phyloP scores from a whole-genome alignment of 2,888 invertebrate genomes.

The Leptura quadrifasciata region DNA sequence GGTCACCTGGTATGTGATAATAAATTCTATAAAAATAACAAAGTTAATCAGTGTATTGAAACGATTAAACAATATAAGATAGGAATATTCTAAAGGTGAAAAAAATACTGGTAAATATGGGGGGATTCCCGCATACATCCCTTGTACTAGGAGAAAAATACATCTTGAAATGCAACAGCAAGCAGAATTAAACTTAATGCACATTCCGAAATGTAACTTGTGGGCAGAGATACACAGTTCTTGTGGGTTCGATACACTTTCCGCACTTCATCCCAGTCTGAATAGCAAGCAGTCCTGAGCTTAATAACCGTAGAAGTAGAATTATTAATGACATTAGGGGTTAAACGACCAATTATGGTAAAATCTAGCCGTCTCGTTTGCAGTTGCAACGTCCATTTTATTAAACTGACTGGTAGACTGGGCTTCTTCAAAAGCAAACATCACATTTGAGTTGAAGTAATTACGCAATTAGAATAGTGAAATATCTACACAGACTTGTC shows the following conservation, averaged over 20 bases:
- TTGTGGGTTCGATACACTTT: neutral
- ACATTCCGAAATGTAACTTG: neutral
- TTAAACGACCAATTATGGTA: slow-evolving; percentile 18
- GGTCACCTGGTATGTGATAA: too few species aligned
- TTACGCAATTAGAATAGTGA: slow-evolving; percentile 32
- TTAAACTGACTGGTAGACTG: slow-evolving; percentile 23
- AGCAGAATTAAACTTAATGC: neutral
- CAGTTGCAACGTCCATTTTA: slow-evolving; percentile 25
- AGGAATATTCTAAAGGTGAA: too few species aligned
- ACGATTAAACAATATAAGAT: too few species aligned
- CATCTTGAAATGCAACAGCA: neutral
- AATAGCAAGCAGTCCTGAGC: neutral
- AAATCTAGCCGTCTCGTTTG: slow-evolving; percentile 26
- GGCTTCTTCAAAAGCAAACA: slow-evolving; percentile 19
- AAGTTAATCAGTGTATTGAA: too few species aligned
- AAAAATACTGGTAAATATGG: too few species aligned
- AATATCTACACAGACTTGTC: slow-evolving; percentile 28
- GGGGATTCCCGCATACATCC: neutral
- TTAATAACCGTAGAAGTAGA: slow-evolving; percentile 6
- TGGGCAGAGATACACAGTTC: neutral
- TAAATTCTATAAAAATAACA: too few species aligned
- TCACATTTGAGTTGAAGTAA: slow-evolving; percentile 14
- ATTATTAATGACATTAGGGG: slow-evolving; percentile 17
- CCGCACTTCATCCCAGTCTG: neutral
- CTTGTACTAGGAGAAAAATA: neutral